phyloP scores from a whole-genome alignment of 2,113 vertebrate species.

The Meriones unguiculatus region DNA sequence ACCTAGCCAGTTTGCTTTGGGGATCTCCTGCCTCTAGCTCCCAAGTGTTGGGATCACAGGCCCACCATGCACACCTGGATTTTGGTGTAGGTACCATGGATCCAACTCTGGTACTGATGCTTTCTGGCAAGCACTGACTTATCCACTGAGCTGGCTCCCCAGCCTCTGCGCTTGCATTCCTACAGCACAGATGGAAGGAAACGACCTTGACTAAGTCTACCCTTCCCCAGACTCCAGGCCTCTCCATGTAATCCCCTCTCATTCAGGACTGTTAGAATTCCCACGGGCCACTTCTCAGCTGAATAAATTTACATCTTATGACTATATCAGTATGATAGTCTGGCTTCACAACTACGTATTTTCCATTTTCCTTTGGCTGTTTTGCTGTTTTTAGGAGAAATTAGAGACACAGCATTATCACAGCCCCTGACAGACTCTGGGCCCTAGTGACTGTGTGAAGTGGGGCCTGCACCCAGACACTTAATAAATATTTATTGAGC shows the following conservation, averaged over 20 bases:
- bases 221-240: neutral
- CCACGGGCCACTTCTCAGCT: neutral
- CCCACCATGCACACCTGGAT: too few species aligned
- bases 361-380: neutral
- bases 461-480: too few species aligned
- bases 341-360: neutral
- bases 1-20: too few species aligned
- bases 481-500: conserved; percentile 12
- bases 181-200: neutral
- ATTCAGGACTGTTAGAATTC: neutral
- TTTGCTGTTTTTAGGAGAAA: neutral
- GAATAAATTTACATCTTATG: neutral
- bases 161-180: neutral
- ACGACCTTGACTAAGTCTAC: neutral
- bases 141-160: neutral
- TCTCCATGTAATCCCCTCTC: neutral
- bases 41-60: neutral
- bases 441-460: neutral
- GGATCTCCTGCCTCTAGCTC: neutral
- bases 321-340: neutral
- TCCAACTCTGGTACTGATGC: neutral
- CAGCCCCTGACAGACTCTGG: neutral
- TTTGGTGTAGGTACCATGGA: neutral
- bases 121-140: neutral
- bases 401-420: neutral